Evolutionary conservation across 1,140 invertebrate species (phyloP), one percentile per base, ranked within the genome.

Genomic region (Trichoplusia ni): DNA sequence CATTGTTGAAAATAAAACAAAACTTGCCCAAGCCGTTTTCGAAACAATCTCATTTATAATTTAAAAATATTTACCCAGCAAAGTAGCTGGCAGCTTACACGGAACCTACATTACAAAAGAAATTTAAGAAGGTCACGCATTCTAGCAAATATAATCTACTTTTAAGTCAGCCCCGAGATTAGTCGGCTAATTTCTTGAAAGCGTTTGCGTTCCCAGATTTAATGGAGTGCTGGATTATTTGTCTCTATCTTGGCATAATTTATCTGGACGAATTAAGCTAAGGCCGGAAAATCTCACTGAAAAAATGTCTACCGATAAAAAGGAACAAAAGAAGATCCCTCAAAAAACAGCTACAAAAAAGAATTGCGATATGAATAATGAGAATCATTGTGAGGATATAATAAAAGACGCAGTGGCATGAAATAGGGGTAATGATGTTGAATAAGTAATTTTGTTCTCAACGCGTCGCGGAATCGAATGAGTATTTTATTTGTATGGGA

Each of bases 141-240:
- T 64, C 60, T 68, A 63, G 56, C 25, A 40, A 51, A 65, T 29
- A 63, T 68, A 73, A 73, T 71, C 67, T 60, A 49, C 62, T 66
- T 69, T 71, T 67, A 71, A 69, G 27, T 37, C 38, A 35, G 37
- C 56, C 9, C 49, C 49, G 42, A 73, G 77, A 79, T 79, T 79
- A 82, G 69, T 73, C 61, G 37, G 68, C 74, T 76, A 81, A 81
- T 79, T 83, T 75, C 72, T 76, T 73, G 74, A 83, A 79, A 78
- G 75, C 75, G 66, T 73, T 75, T 73, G 56, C 67, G 68, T 76
- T 75, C 73, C 56, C 38, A 71, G 66, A 70, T 76, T 78, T 81
- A 80, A 80, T 82, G 77, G 74, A 80, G 70, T 74, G 69, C 46
- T 19, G 73, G 81, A 81, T 81, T 79, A 84, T 82, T 82, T 74